These are phyloP conservation scores for Drosophila suzukii DNA, from an alignment of 1,140 invertebrate genomes.

Conservation along the genomic window DNA sequence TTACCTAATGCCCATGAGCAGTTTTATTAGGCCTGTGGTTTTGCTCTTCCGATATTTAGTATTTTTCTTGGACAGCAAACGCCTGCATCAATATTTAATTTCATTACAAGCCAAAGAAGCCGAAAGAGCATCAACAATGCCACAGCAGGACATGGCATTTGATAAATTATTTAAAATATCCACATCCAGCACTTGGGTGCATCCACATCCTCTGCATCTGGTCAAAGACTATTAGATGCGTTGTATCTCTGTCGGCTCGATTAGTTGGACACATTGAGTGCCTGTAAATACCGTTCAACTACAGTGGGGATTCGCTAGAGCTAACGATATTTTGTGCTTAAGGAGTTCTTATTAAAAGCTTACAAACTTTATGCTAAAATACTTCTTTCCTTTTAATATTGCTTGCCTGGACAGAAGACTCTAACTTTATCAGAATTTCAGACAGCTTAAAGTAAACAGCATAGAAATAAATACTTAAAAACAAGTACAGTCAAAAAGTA, in stretches of 20 bases:
- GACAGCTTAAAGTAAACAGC: too few species aligned
- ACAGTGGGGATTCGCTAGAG: background rate
- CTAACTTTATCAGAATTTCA: too few species aligned
- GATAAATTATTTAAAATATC: conserved; percentile 73
- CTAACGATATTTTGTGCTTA: background rate
- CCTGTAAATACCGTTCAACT: conserved; percentile 41
- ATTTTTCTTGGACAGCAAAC: conserved; percentile 51
- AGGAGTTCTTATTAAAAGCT: background rate
- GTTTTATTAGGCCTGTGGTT: conserved; percentile 74
- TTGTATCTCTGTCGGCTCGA: conserved; percentile 49
- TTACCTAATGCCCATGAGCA: conserved; percentile 60
- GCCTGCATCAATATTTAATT: conserved; percentile 77
- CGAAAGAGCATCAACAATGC: conserved; percentile 73
- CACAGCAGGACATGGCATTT: conserved; percentile 57
- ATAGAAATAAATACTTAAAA: too few species aligned
- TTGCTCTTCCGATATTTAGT: conserved; percentile 24
- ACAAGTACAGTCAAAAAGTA: too few species aligned
- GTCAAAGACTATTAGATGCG: conserved; percentile 44
- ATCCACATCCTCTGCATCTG: conserved; percentile 9
- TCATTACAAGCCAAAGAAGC: conserved; percentile 74
- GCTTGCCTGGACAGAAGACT: too few species aligned
- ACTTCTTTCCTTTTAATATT: too few species aligned
- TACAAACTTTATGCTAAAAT: background rate
- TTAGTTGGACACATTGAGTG: conserved; percentile 52
- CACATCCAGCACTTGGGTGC: conserved; percentile 32